phyloP scores from a whole-genome alignment of 2,113 vertebrate genomes.

The Mobula birostris region DNA sequence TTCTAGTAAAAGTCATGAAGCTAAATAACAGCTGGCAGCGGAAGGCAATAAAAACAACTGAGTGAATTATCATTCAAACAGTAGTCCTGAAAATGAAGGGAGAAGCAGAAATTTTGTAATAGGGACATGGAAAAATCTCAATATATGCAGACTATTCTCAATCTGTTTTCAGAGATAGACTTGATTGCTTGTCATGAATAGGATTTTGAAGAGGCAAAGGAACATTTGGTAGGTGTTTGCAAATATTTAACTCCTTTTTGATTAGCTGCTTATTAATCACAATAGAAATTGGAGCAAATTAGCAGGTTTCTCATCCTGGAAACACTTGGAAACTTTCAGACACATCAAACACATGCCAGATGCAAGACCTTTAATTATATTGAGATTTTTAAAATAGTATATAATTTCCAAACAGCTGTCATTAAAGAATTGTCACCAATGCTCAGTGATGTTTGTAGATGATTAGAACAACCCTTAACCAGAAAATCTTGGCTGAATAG shows the following conservation, averaged over 20 bases:
- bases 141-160: neutral
- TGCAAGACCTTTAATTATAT: conserved; percentile 1
- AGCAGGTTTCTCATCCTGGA: neutral
- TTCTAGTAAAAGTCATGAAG: neutral
- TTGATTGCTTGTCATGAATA: neutral
- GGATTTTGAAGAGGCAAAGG: neutral
- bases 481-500: neutral
- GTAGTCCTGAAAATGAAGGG: neutral
- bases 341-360: neutral
- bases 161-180: neutral
- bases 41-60: neutral
- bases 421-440: neutral
- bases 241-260: neutral
- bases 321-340: neutral
- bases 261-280: neutral
- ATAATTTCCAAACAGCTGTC: neutral
- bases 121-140: neutral
- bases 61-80: neutral
- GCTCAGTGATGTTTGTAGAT: neutral
- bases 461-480: neutral
- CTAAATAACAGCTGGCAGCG: neutral
- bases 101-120: neutral
- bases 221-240: neutral
- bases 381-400: neutral
- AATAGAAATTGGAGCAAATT: neutral